A percentile compares a stretch with the other conserved stretches of the same genome.
Conservation (phyloP, 2,113 vertebrate genomes). For the Pelecanoides urinatrix region DNA sequence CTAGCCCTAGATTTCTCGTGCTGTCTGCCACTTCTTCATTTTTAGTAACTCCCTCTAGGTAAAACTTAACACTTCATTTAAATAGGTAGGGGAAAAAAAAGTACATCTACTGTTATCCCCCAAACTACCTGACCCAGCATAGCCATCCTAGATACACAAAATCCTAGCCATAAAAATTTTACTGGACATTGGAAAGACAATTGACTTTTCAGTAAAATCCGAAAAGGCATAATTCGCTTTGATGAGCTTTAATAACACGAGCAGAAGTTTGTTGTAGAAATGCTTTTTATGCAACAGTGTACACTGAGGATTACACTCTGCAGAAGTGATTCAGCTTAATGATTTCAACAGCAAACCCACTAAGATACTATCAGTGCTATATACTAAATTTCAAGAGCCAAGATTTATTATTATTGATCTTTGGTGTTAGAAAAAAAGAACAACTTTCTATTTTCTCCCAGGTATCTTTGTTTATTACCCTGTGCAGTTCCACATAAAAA, state of each 20-base stretch:
- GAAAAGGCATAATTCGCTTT: background rate
- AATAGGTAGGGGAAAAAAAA: background rate
- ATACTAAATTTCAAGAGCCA: background rate
- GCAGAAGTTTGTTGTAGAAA: background rate
- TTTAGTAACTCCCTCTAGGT: background rate
- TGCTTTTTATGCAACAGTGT: background rate
- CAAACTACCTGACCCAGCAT: background rate
- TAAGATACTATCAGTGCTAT: background rate
- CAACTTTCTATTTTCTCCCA: background rate
- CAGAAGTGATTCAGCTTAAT: background rate
- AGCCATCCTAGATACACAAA: background rate
- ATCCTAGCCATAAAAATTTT: background rate
- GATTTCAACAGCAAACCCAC: background rate
- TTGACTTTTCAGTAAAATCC: background rate
- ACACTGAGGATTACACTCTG: background rate
- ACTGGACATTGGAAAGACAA: background rate
- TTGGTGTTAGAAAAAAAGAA: background rate
- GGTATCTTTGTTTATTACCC: background rate
- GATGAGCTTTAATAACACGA: background rate
- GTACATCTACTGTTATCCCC: background rate
- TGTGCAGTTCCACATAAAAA: background rate
- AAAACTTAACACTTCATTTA: background rate
- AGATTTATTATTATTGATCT: conserved; percentile 11
- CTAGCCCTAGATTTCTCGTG: background rate
- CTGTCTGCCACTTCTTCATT: background rate